A percentile compares a stretch with the other conserved stretches of the same genome.
Evolutionary conservation across 2,888 invertebrate species (phyloP).

Genomic region (Nomada ferruginata): DNA sequence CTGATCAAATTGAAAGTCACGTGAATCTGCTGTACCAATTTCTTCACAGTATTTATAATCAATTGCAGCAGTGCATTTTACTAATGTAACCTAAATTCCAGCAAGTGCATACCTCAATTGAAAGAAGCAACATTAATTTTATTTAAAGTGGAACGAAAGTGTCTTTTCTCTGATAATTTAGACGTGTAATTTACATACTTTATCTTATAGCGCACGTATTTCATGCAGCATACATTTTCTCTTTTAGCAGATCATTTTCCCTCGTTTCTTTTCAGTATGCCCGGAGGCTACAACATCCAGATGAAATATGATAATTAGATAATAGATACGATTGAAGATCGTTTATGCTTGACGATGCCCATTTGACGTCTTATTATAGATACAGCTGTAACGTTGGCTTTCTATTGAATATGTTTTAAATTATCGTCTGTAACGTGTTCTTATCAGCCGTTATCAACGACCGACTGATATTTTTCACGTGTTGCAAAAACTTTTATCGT

Average conservation of each 20-base stretch:
- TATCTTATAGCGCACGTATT: slow-evolving; percentile 4
- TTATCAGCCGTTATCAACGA: slow-evolving; percentile 39
- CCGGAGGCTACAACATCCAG: not conserved
- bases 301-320: slow-evolving; percentile 10
- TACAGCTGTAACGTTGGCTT: not conserved
- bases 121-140: not conserved
- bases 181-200: not conserved
- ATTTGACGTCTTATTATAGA: not conserved
- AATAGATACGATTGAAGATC: not conserved
- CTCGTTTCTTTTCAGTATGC: not conserved
- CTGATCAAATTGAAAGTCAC: too few relatives aligned
- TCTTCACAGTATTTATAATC: not conserved
- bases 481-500: not conserved
- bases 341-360: not conserved
- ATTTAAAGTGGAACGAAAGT: slow-evolving; percentile 3
- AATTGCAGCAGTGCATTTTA: not conserved
- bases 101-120: not conserved
- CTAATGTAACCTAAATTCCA: slow-evolving; percentile 8
- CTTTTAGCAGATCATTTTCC: slow-evolving; percentile 15
- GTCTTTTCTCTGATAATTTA: not conserved
- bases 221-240: slow-evolving; percentile 2
- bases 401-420: not conserved
- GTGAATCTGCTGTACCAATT: too few relatives aligned
- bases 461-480: slow-evolving; percentile 10
- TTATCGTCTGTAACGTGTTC: slow-evolving; percentile 9